A percentile compares a stretch with the other conserved stretches of the same genome.
These are phyloP conservation scores for Saturnia pavonia DNA, from an alignment of 2,888 invertebrate species.

Conservation along the genomic window DNA sequence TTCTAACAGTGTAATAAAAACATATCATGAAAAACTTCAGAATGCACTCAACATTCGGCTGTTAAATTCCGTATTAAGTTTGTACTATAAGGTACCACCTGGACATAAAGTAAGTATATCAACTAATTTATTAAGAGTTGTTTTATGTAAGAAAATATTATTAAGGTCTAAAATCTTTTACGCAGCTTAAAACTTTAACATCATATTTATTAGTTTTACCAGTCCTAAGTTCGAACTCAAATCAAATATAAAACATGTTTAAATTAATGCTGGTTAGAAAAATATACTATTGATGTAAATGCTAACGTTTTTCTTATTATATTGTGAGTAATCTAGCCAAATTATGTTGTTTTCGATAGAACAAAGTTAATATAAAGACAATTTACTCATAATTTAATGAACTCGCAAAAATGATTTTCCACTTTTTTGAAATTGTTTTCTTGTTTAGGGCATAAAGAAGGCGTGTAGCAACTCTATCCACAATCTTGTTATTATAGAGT, in stretches of 20 bases:
- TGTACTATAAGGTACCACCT: constrained; percentile 93
- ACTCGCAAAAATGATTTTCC: neutral
- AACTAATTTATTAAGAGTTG: neutral
- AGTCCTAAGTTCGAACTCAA: neutral
- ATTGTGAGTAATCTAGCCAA: too few species aligned
- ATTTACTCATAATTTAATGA: neutral
- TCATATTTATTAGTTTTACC: neutral
- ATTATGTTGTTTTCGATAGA: neutral
- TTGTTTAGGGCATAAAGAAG: constrained; percentile 92
- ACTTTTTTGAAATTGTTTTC: neutral
- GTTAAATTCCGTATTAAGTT: constrained; percentile 93
- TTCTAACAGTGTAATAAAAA: constrained; percentile 93
- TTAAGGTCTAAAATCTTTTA: neutral
- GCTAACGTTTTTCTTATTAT: neutral
- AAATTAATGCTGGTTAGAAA: neutral
- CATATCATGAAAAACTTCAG: constrained; percentile 95
- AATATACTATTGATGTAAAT: neutral
- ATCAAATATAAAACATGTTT: neutral
- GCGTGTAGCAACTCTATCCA: constrained; percentile 95
- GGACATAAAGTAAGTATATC: constrained; percentile 87
- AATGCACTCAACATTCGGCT: constrained; percentile 93
- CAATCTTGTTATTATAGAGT: constrained; percentile 93
- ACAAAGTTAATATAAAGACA: neutral
- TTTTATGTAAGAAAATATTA: neutral
- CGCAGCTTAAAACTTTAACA: neutral